phyloP scores from a whole-genome alignment of 2,888 invertebrate species.

The Ashinkailepas kermadecensis region DNA sequence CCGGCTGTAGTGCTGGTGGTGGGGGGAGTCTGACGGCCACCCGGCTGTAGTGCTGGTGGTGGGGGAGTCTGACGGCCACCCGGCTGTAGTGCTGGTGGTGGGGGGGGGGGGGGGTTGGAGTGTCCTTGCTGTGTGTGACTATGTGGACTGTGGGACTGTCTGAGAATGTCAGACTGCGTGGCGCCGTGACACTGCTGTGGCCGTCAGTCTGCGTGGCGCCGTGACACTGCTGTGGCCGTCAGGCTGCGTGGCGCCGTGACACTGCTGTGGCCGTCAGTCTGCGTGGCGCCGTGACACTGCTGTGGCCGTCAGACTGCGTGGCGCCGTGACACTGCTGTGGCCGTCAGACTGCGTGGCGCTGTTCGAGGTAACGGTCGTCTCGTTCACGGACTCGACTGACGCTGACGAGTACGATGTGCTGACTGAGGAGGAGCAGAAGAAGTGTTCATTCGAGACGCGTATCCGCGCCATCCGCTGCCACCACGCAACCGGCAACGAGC shows the following conservation, averaged over 20 bases:
- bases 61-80: no score
- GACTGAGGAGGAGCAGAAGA: not conserved
- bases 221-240: not conserved
- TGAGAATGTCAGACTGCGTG: not conserved
- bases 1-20: not conserved
- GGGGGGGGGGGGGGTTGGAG: no score
- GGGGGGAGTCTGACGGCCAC: no score
- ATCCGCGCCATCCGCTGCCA: not conserved
- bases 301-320: not conserved
- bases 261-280: not conserved
- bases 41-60: no score
- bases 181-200: not conserved
- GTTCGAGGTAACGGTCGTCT: not conserved
- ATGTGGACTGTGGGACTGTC: not conserved
- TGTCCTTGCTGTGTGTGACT: no score
- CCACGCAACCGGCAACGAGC: constrained; percentile 10
- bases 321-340: no score
- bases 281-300: not conserved
- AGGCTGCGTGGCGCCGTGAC: not conserved
- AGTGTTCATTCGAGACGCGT: not conserved
- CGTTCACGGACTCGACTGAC: not conserved
- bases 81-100: no score
- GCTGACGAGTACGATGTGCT: not conserved
- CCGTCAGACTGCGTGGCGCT: not conserved
- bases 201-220: not conserved